These are phyloP conservation scores for Psophia crepitans DNA, from an alignment of 2,113 vertebrate species.

Conservation along the genomic window DNA sequence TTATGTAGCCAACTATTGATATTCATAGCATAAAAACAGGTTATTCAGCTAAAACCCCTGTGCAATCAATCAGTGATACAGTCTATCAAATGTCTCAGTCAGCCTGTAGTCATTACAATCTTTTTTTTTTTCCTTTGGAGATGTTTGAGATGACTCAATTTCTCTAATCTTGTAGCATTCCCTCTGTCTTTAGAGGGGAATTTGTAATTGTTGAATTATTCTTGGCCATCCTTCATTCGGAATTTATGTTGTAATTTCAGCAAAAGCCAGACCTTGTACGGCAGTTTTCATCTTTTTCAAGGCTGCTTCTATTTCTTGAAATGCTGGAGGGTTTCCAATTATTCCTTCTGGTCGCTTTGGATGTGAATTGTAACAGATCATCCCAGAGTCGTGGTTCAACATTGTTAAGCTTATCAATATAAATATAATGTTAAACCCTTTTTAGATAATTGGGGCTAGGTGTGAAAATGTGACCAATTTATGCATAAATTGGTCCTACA, in stretches of 20 bases:
- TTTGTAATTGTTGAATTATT: conserved; percentile 73
- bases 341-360: conserved; percentile 81
- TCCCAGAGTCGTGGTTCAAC: conserved; percentile 75
- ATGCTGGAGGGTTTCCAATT: conserved; percentile 79
- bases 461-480: conserved; percentile 80
- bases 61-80: conserved; percentile 30
- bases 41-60: conserved; percentile 26
- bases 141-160: conserved; percentile 41
- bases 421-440: conserved; percentile 80
- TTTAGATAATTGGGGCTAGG: conserved; percentile 80
- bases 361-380: conserved; percentile 79
- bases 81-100: conserved; percentile 39
- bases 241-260: conserved; percentile 82
- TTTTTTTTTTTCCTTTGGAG: background rate
- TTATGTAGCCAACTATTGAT: conserved; percentile 15
- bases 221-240: conserved; percentile 74
- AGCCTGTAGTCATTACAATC: conserved; percentile 9
- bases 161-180: conserved; percentile 51
- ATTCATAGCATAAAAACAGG: conserved; percentile 19
- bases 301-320: conserved; percentile 77
- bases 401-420: conserved; percentile 81
- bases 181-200: conserved; percentile 60
- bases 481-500: conserved; percentile 72
- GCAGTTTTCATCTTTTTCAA: conserved; percentile 78
- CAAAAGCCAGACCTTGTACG: conserved; percentile 73